Base-by-base conservation (phyloP, 1,140 invertebrate genomes). In the Anthonomus grandis region DNA sequence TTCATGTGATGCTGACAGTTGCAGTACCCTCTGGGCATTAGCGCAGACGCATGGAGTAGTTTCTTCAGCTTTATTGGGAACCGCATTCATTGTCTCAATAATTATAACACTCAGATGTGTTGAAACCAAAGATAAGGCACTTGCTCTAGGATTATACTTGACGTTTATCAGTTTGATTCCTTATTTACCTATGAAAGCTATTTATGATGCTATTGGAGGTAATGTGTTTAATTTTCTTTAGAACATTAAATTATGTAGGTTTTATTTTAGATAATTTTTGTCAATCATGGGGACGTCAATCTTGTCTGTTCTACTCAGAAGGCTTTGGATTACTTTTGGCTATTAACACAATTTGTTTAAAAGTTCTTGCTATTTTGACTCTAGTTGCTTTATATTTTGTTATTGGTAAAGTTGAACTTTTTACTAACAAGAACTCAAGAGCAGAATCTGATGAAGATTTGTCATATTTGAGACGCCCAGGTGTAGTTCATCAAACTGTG, bases 131-230 rank as follows among this genome's bases (percentile, higher is more conserved):
- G 83, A 86, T 52, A 85, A 85, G 64, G 70, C 81, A 0, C 53
- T 83, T 18, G 75, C 80, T 0, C 71, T 85, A 57, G 81, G 77
- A n/a, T 78, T 83, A 17, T 76, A 78, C 58, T 61, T 83, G 23
- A 75, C 73, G 37, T 69, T 78, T 12, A 60, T 78, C 2, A 74
- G 75, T 0, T 56, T 84, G 0, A 75, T 84, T 8, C 75, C 76
- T 12, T 78, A 80, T 60, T 61, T 84, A 3, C 77, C 78, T 1
- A 78, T 79, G 2, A 81, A 80, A 70, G 60, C 82, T 6, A 65
- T 76, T 22, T 84, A 84, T 57, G 67, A 79, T 27, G 21, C 68
- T 17, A 75, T 83, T 12, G 70, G 75, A 12, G 70, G 78, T 79
- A 69, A 70, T 64, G 5, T 62, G 50, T 38, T 10, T 47, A 52